Evolutionary conservation across 2,888 invertebrate genomes (phyloP).

Genomic region (Unio pictorum): DNA sequence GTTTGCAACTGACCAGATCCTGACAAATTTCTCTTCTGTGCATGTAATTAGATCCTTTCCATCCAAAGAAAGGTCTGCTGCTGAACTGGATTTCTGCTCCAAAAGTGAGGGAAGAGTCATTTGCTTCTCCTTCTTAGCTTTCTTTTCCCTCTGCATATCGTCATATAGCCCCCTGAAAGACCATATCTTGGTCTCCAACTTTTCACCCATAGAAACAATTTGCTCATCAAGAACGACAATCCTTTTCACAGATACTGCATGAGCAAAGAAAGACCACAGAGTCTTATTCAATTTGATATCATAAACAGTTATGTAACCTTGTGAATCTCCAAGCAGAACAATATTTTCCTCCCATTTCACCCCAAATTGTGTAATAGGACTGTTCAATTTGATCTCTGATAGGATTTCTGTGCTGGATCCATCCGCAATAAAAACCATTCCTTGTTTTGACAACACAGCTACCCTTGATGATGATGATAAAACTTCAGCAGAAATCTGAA

Average conservation of each 20-base stretch:
- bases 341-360: conserved; percentile 41
- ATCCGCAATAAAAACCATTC: conserved; percentile 16
- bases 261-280: conserved; percentile 34
- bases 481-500: conserved; percentile 28
- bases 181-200: conserved; percentile 40
- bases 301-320: conserved; percentile 38
- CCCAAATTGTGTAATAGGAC: conserved; percentile 27
- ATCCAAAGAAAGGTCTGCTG: conserved; percentile 24
- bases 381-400: conserved; percentile 21
- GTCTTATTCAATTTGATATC: conserved; percentile 24
- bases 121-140: neutral
- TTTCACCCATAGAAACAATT: conserved; percentile 27
- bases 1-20: conserved; percentile 29
- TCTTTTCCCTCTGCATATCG: conserved; percentile 10
- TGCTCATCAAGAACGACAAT: conserved; percentile 26
- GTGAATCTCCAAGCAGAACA: conserved; percentile 36
- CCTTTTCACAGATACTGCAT: conserved; percentile 17
- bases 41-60: conserved; percentile 31
- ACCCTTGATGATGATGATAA: conserved; percentile 16
- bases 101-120: conserved; percentile 11
- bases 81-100: conserved; percentile 21
- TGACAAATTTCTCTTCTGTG: conserved; percentile 26
- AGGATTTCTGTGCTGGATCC: neutral
- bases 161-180: conserved; percentile 26
- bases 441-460: conserved; percentile 22